phyloP scores from a whole-genome alignment of 2,888 invertebrate genomes.

The Archips crataeganus region DNA sequence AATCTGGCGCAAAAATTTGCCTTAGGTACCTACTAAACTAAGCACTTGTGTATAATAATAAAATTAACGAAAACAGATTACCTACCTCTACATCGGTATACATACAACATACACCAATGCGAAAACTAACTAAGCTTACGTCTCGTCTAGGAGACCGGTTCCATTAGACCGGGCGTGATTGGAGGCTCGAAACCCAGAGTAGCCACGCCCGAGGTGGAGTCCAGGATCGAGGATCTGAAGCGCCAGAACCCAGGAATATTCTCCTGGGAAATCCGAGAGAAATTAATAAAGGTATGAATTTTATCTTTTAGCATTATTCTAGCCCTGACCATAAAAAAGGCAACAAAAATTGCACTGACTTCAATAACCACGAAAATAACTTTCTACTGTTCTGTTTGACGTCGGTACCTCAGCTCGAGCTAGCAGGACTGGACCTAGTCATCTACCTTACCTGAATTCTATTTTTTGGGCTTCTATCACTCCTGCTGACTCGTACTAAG shows the following conservation, averaged over 20 bases:
- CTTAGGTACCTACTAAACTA: too few species aligned
- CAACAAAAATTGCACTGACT: too few species aligned
- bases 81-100: neutral
- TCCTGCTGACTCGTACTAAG: too few species aligned
- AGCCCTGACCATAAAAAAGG: too few species aligned
- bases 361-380: too few species aligned
- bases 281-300: conserved; percentile 90
- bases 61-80: neutral
- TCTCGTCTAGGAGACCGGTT: conserved; percentile 93
- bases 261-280: conserved; percentile 97
- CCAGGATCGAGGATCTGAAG: conserved; percentile 95
- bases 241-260: conserved; percentile 97
- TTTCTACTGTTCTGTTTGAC: too few species aligned
- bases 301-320: neutral
- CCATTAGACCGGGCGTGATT: conserved; percentile 97
- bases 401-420: too few species aligned
- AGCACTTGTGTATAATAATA: too few species aligned
- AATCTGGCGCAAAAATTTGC: too few species aligned
- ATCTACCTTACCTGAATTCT: too few species aligned
- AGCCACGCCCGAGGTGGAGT: conserved; percentile 97
- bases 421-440: too few species aligned
- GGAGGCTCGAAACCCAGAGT: conserved; percentile 97
- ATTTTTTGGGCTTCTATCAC: too few species aligned
- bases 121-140: conserved; percentile 38
- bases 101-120: neutral